These are phyloP conservation scores for Notothenia rossii DNA, from an alignment of 2,113 vertebrate species.

Conservation along the genomic window DNA sequence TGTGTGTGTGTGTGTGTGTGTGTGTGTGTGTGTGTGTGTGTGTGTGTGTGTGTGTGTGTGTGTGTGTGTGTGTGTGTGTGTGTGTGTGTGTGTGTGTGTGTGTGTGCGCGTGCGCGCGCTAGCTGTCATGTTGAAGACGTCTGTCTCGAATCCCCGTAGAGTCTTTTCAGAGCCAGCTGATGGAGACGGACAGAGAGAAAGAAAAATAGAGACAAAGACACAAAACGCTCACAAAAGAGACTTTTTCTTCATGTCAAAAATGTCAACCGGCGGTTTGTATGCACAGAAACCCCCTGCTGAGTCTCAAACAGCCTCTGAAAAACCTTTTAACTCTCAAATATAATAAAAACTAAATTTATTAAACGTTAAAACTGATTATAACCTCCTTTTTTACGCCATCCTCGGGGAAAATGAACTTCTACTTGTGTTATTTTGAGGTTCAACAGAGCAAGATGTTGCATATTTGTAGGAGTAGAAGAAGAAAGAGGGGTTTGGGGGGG, in stretches of 20 bases:
- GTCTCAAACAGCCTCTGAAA: constrained; percentile 14
- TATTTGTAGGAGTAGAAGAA: neutral
- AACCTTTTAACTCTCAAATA: constrained; percentile 29
- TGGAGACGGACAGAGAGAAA: neutral
- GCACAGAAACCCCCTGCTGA: constrained; percentile 7
- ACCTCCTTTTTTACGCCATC: constrained; percentile 27
- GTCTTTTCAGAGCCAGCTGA: constrained; percentile 8
- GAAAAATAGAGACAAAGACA: constrained; percentile 7
- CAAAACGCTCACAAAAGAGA: constrained; percentile 28
- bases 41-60: constrained; percentile 4
- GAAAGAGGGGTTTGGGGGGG: too few species aligned
- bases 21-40: neutral
- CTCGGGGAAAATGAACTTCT: constrained; percentile 8
- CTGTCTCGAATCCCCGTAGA: neutral
- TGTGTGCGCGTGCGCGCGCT: neutral
- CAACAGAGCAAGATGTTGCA: constrained; percentile 10
- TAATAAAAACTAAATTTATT: neutral
- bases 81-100: constrained; percentile 4
- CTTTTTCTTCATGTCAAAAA: constrained; percentile 43
- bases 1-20: neutral
- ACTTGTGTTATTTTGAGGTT: constrained; percentile 25
- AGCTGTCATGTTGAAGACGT: constrained; percentile 40
- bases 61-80: constrained; percentile 4
- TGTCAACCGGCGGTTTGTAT: constrained; percentile 26
- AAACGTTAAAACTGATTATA: neutral